phyloP scores from a whole-genome alignment of 2,113 vertebrate species.

The Silurus asotus region DNA sequence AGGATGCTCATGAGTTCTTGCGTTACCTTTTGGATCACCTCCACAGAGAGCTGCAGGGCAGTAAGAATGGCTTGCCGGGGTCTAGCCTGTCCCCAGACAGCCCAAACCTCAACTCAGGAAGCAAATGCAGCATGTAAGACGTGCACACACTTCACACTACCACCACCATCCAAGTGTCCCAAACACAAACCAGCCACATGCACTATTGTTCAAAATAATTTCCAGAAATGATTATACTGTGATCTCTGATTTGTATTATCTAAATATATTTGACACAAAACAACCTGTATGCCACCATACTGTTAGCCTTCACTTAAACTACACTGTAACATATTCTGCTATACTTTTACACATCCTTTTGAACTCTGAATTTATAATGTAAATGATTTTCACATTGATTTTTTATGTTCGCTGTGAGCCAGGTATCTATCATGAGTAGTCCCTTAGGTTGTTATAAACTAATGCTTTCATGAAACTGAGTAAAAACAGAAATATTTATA shows the following conservation, averaged over 20 bases:
- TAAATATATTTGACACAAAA: neutral
- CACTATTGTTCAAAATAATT: neutral
- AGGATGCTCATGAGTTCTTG: slow-evolving; percentile 98
- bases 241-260: neutral
- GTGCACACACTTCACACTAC: neutral
- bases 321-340: neutral
- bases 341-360: neutral
- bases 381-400: neutral
- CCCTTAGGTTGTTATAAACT: neutral
- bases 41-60: slow-evolving; percentile 93
- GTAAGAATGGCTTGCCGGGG: slow-evolving; percentile 82
- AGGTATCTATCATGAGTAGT: neutral
- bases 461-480: neutral
- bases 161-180: neutral
- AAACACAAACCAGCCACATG: neutral
- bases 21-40: slow-evolving; percentile 96
- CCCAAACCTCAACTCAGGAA: slow-evolving; percentile 74
- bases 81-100: slow-evolving; percentile 77
- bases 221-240: neutral
- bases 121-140: slow-evolving; percentile 90
- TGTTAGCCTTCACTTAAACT: neutral
- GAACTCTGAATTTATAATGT: neutral
- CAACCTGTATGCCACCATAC: neutral
- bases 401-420: neutral
- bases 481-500: neutral